Conservation (phyloP, 2,113 vertebrate species). For the Hemibagrus wyckioides region DNA sequence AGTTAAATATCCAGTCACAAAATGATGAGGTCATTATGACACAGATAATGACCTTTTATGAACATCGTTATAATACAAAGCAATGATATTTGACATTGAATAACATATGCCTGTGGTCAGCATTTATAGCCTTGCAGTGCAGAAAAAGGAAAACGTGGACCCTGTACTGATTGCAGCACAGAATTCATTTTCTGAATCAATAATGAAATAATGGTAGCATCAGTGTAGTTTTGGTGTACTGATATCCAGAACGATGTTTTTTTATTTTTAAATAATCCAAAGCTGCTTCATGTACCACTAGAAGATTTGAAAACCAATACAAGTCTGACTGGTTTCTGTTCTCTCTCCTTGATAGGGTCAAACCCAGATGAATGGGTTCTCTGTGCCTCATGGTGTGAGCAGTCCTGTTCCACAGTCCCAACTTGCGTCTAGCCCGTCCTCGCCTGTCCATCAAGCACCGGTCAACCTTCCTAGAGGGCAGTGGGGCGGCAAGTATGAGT, state of each 20-base stretch:
- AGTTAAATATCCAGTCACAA: neutral
- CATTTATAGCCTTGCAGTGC: neutral
- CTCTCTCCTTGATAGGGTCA: conserved; percentile 58
- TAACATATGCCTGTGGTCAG: neutral
- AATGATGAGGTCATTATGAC: no score
- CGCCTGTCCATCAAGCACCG: conserved; percentile 8
- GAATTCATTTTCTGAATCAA: neutral
- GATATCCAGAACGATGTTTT: neutral
- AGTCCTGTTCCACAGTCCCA: conserved; percentile 45
- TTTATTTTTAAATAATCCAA: neutral
- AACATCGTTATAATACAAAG: neutral
- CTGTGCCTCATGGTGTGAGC: conserved; percentile 50
- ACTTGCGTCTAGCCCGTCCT: conserved; percentile 14
- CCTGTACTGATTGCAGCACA: neutral
- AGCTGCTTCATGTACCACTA: neutral
- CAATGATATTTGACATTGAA: neutral
- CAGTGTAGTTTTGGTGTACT: neutral
- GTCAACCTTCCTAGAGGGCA: conserved; percentile 61
- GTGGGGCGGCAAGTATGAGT: conserved; percentile 79
- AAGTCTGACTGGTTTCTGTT: conserved; percentile 5
- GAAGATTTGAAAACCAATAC: neutral
- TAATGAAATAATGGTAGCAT: neutral
- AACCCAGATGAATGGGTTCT: conserved; percentile 56
- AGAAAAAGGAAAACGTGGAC: neutral
- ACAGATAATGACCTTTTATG: no score